These are phyloP conservation scores for Tichodroma muraria DNA, from an alignment of 2,113 vertebrate species.

Conservation along the genomic window DNA sequence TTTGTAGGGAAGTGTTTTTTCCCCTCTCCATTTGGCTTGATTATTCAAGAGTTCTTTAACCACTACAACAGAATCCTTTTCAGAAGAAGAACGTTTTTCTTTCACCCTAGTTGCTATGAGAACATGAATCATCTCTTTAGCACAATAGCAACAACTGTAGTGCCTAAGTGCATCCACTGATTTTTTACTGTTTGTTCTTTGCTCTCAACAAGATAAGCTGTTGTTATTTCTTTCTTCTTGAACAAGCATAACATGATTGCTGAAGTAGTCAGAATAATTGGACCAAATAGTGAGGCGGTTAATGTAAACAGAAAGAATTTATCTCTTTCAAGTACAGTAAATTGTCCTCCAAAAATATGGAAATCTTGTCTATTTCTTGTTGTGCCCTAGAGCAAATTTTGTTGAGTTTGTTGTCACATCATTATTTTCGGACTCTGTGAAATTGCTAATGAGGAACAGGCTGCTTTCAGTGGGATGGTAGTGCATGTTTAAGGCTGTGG, in stretches of 20 bases:
- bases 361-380: conserved; percentile 74
- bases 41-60: conserved; percentile 74
- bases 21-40: conserved; percentile 67
- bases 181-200: conserved; percentile 79
- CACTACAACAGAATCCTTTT: conserved; percentile 73
- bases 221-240: conserved; percentile 82
- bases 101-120: conserved; percentile 70
- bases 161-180: conserved; percentile 75
- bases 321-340: conserved; percentile 73
- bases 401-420: conserved; percentile 73
- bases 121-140: conserved; percentile 78
- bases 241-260: conserved; percentile 81
- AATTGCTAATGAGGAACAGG: conserved; percentile 60
- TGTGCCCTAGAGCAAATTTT: conserved; percentile 73
- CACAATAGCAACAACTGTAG: conserved; percentile 75
- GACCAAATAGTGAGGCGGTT: conserved; percentile 75
- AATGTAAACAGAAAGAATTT: conserved; percentile 76
- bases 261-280: conserved; percentile 78
- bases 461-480: not conserved
- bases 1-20: conserved; percentile 57
- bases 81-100: conserved; percentile 52
- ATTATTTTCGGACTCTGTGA: conserved; percentile 64
- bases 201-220: conserved; percentile 78
- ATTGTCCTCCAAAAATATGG: conserved; percentile 67
- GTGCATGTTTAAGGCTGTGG: not conserved